Evolutionary conservation across 1,140 invertebrate genomes (phyloP), one percentile per base, ranked within the genome.

Genomic region (Ptiloglossa arizonensis): DNA sequence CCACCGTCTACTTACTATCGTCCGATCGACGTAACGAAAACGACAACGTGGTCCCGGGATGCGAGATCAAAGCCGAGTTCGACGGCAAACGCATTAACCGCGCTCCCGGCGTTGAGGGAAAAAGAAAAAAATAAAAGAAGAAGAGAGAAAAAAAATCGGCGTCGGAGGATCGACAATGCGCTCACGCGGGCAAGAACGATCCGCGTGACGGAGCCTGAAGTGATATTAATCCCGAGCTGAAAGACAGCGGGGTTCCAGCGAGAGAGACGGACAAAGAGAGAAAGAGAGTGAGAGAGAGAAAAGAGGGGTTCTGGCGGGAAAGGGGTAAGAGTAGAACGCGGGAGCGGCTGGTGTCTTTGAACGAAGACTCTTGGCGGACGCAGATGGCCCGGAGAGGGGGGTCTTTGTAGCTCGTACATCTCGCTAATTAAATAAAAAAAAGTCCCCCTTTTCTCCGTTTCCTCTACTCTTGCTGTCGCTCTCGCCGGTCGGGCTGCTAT

Each of bases 351-450:
- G 29, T 64, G 71, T 66, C 62, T 83, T 82, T 83, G 70, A 80
- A 57, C 68, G 52, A 38, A 27, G 64, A 79, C 64, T 69, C 59
- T 82, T 64, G 54, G 29, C 74, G 69, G 22, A 32, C 60, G 35
- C 32, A 15, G 52, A 68, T 50, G 67, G 22, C 48, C 19, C 57
- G 57, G 48, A 56, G 59, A 29, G n/a, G 56, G 82, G 83, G 83
- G 81, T 85, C 87, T 89, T 90, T 87, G 88, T 83, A 90, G 81
- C 80, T 79, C 85, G 86, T 87, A 87, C 86, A 89, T 89, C 83
- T 90, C 82, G 85, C 87, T 91, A 91, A 91, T 91, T 90, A 89
- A 91, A 91, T 91, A 88, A 90, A 89, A 83, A 89, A 89, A 87
- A 78, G 68, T 76, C 41, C 64, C 76, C 76, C n/a, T n/a, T 81